phyloP scores from a whole-genome alignment of 2,113 vertebrate species.

The Tragelaphus scriptus region DNA sequence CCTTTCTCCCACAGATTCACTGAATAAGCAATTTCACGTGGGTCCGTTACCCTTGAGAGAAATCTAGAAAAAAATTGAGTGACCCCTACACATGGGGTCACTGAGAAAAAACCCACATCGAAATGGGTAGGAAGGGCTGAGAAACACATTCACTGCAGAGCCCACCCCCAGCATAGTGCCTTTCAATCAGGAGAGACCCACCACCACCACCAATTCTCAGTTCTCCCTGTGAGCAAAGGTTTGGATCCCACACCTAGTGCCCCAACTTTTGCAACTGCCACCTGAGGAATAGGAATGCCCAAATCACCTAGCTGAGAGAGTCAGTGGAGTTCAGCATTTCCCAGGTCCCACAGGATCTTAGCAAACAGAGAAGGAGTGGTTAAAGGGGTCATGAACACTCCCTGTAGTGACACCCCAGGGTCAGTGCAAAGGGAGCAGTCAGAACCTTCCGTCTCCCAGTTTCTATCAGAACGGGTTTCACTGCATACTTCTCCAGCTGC shows the following conservation, averaged over 20 bases:
- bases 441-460: not conserved
- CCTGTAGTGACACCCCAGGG: no score
- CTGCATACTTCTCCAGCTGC: not conserved
- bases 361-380: not conserved
- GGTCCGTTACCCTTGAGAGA: not conserved
- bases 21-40: not conserved
- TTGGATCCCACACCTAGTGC: not conserved
- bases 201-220: not conserved
- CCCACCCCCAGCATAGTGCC: no score
- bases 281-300: not conserved
- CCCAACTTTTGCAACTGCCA: not conserved
- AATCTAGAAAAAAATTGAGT: not conserved
- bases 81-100: not conserved
- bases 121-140: not conserved
- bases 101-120: not conserved
- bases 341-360: not conserved
- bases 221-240: not conserved
- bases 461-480: not conserved
- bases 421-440: not conserved
- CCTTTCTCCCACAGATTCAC: not conserved
- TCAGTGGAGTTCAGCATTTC: not conserved
- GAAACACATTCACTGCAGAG: not conserved
- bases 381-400: not conserved
- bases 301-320: not conserved
- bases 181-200: not conserved